Base-by-base conservation (phyloP, 2,888 invertebrate species). In the Drosophila stalkeri region DNA sequence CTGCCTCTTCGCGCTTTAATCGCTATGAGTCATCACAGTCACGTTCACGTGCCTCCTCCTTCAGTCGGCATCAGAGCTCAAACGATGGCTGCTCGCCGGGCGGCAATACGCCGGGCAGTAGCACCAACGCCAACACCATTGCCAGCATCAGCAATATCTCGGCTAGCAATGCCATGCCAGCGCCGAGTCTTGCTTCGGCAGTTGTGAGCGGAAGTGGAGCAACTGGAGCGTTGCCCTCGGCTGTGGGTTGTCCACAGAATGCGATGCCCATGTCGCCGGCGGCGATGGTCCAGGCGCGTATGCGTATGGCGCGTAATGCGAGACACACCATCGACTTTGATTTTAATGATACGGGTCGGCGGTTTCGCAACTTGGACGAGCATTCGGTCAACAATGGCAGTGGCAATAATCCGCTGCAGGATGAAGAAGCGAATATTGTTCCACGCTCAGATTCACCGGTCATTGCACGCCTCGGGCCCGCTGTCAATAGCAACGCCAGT, bases 301-400 rank as follows among this genome's bases (percentile, higher is more conserved):
- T 86, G 93, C 94, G 90, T 57, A 93, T 90, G 67, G 93, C 91
- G 80, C 91, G 93, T 52, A 91, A 73, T 76, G 86, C 90, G 16
- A 81, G 91, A 4, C 90, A 92, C 65, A 91, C 92, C 39, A 82
- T 91, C 51, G 92, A 92, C 71, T 91, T 91, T 73, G 92, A 92
- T 23, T 91, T 91, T 47, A 76, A 89, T 66, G 90, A 90, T 70
- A 77, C 85, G 57, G 66, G 68, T 27, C 92, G 94, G 18, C 93
- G 95, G 81, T 94, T 94, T 92, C 95, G 95, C 68, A 95, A 94
- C 91, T 95, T 95, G 91, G 96, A 96, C 89, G 95, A 97, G 93
- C 96, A 96, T 94, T 2, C 33, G 2, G 47, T 20, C 35, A 77
- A 20, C 59, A 77, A 9, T 20, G 12, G 12, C 44, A 52, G 35